These are phyloP conservation scores for Solea senegalensis DNA, from an alignment of 2,113 vertebrate species.

Conservation along the genomic window DNA sequence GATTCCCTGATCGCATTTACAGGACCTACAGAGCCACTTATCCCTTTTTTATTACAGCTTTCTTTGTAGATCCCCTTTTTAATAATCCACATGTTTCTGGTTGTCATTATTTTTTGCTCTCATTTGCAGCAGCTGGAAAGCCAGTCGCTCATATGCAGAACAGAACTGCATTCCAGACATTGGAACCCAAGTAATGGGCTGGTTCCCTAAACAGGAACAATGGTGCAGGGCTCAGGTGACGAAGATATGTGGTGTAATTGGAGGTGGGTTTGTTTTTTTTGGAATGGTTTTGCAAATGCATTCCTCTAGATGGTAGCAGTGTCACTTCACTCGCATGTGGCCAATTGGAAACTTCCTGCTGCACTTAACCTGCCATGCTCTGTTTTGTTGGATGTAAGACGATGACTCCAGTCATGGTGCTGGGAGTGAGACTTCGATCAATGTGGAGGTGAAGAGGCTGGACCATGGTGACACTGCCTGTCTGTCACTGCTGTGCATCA, in stretches of 20 bases:
- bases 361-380: neutral
- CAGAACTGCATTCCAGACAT: constrained; percentile 78
- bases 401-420: constrained; percentile 2
- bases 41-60: constrained; percentile 38
- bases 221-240: constrained; percentile 79
- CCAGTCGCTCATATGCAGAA: constrained; percentile 62
- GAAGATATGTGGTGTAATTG: constrained; percentile 76
- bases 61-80: constrained; percentile 43
- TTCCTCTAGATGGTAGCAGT: constrained; percentile 71
- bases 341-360: constrained; percentile 15
- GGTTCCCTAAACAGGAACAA: constrained; percentile 67
- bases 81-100: constrained; percentile 52
- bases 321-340: constrained; percentile 25
- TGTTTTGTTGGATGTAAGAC: constrained; percentile 29
- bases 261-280: constrained; percentile 57
- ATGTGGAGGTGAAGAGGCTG: constrained; percentile 75
- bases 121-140: constrained; percentile 60
- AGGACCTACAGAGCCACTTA: constrained; percentile 38
- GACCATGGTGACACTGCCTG: constrained; percentile 75
- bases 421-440: constrained; percentile 48
- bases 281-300: constrained; percentile 22
- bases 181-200: constrained; percentile 71
- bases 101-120: constrained; percentile 44
- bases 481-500: constrained; percentile 69
- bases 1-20: constrained; percentile 44